A percentile compares a stretch with the other conserved stretches of the same genome.
These are phyloP conservation scores for Neofelis nebulosa DNA, from an alignment of 2,113 vertebrate genomes.

Conservation along the genomic window DNA sequence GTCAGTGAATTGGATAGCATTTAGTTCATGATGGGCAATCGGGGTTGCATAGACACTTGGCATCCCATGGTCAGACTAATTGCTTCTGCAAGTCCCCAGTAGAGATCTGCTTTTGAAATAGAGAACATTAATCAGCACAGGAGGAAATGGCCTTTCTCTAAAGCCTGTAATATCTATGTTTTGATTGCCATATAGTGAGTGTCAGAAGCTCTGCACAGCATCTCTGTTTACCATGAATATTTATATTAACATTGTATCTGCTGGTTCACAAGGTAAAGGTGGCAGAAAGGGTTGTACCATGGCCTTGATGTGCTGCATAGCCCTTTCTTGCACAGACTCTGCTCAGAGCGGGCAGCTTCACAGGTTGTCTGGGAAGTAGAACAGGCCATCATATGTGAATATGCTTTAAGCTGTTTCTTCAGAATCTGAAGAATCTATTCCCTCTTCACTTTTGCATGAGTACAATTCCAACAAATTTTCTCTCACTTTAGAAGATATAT, in stretches of 20 bases:
- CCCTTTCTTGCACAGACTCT: neutral
- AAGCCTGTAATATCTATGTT: neutral
- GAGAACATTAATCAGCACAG: neutral
- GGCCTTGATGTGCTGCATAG: neutral
- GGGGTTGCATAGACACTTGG: neutral
- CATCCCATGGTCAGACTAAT: neutral
- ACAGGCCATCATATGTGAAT: neutral
- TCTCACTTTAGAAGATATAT: neutral
- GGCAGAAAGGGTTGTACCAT: neutral
- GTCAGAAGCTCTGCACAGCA: neutral
- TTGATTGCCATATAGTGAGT: neutral
- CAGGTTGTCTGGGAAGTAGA: neutral
- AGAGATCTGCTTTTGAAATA: slow-evolving; percentile 13
- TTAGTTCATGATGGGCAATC: neutral
- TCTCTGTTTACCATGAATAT: neutral
- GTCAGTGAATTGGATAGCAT: neutral
- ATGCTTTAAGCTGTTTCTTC: neutral
- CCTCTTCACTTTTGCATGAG: neutral
- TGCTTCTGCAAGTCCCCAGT: neutral
- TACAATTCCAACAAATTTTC: neutral
- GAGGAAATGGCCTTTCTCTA: neutral
- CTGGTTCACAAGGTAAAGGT: neutral
- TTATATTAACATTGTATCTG: neutral
- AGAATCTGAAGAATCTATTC: neutral
- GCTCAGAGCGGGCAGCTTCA: neutral